Base-by-base conservation (phyloP, 2,888 invertebrate genomes). In the Tridacna gigas region DNA sequence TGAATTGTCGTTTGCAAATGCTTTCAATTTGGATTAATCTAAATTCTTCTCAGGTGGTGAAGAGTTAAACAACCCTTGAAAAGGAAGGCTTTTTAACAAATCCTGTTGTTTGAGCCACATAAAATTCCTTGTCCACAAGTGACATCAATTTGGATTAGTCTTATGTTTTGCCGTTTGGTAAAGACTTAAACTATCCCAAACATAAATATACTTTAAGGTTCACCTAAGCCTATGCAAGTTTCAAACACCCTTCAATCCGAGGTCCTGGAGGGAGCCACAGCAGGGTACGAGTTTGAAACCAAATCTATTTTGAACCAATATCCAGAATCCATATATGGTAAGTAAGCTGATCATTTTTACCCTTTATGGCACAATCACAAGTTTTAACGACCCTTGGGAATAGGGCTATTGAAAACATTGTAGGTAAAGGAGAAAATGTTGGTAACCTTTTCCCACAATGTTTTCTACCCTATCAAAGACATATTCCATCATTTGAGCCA, bases 281-380 rank as follows among this genome's bases (percentile, higher is more conserved):
- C 87, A 15, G 86, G 86, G 60, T 90, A 91, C 74, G 87, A 88
- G 76, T 87, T 85, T 79, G 96, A 96, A 91, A 95, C 95, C 9
- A 94, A 95, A 20, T 95, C 95, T 12, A 94, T 95, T 77, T 94
- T 96, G 91, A 95, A 95, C 91, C 94, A 95, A 82, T 92, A 95
- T 47, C 95, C 95, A 67, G 95, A 95, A 51, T 94, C 95, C 77
- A 93, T 96, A 89, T 95, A 95, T 91, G 96, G 96, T 95, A 91
- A 92, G 92, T 83, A 20, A 37, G 37, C 3, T 4, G 37, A 37
- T 37, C 7, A 7, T 37, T 37, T 37, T 4, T 4, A 37, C 7
- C 37, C 37, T 4, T 37, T 37, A 37, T 7, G 3, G 7, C 37
- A 37, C 37, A 37, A 37, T 37, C 7, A 37, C 37, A 37, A 37